Evolutionary conservation across 1,140 invertebrate genomes (phyloP), one percentile per base, ranked within the genome.

Genomic region (Vanessa atalanta): DNA sequence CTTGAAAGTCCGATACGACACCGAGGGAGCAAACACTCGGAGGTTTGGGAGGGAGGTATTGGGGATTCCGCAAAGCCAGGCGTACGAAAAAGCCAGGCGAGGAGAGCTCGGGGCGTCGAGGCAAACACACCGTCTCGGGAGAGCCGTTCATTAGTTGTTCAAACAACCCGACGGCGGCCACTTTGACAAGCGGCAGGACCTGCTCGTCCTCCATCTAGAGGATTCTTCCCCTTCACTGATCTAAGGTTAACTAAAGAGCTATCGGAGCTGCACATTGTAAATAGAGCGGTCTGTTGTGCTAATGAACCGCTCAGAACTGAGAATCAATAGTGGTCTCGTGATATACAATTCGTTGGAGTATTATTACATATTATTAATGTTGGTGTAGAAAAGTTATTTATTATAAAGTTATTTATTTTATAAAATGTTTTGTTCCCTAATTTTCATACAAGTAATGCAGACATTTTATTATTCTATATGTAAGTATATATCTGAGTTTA

Each of bases 111-210:
- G 88, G 87, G 88, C 88, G 88, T 85, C 80, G 83, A 83, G 76
- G 85, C 86, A 90, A 83, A 89, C 87, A 88, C 77, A 73, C 50
- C 81, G 87, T 87, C 87, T 89, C 86, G 79, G 72, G 86, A 86
- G 87, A 83, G 66, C 83, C 88, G 83, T 86, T 88, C 88, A 89
- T 89, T 89, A 89, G 83, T 89, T 87, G 88, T 85, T 82, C 88
- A 89, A 92, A 92, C 87, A 92, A 72, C 73, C 89, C 73, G 76
- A 70, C 86, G 88, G 87, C 88, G 89, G 90, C 88, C 85, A 88
- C 89, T 91, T 89, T 89, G 89, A 91, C 87, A 89, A 86, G 86
- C 86, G 66, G 72, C 80, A 83, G 82, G 81, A 83, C 84, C 83
- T 81, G 70, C 48, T 73, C 77, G 77, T 72, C 79, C 83, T 77